Percentiles rank a stretch among this genome's conserved stretches.
Conservation (phyloP, 2,888 invertebrate species). For the Bimastos eiseni region DNA sequence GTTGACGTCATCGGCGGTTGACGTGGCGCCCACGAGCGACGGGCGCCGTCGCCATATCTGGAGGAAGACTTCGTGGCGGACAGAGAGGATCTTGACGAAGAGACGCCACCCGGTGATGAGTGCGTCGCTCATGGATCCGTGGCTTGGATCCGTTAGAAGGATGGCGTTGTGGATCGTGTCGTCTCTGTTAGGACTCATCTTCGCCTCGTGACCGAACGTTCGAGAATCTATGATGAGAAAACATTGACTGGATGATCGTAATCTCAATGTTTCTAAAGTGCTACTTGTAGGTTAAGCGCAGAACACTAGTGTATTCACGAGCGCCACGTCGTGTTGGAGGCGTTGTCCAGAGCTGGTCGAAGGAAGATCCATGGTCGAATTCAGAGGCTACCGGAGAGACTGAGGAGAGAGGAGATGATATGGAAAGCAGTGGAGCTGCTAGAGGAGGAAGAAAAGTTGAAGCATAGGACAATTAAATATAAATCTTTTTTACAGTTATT, state of each 20-base stretch:
- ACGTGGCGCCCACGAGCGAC: not conserved
- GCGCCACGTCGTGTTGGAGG: no score
- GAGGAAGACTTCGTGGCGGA: slow-evolving; percentile 41
- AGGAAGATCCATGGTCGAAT: no score
- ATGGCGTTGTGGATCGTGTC: slow-evolving; percentile 35
- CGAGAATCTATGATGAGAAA: slow-evolving; percentile 39
- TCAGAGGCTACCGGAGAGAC: no score
- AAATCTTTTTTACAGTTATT: no score
- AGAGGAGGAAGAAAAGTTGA: no score
- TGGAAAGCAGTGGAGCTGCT: no score
- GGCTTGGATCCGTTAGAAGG: slow-evolving; percentile 43
- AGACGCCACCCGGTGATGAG: slow-evolving; percentile 41
- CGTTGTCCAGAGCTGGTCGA: no score
- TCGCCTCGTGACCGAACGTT: slow-evolving; percentile 43
- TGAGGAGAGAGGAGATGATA: not conserved
- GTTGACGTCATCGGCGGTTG: slow-evolving; percentile 27
- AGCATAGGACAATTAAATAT: no score
- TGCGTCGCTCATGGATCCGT: slow-evolving; percentile 38
- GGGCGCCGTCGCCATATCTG: slow-evolving; percentile 37
- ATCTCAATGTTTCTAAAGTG: not conserved
- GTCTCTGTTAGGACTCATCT: slow-evolving; percentile 39
- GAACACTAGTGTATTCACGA: no score
- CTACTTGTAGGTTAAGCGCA: no score
- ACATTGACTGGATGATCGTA: not conserved
- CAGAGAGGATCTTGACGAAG: slow-evolving; percentile 44